Conservation (phyloP, 2,113 vertebrate species). For the Eidolon helvum region DNA sequence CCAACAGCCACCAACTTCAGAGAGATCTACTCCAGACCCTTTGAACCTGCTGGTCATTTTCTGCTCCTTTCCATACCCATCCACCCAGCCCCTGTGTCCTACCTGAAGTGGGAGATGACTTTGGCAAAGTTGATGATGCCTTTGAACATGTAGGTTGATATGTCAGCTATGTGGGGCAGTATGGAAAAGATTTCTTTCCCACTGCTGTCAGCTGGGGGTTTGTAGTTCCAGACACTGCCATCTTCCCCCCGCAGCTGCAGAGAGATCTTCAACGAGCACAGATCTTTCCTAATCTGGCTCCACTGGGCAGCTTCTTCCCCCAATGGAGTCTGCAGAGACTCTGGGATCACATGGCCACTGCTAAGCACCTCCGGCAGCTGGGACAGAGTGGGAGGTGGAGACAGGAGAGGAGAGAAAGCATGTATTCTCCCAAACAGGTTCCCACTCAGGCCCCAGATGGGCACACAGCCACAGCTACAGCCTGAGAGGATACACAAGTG, state of each 20-base stretch:
- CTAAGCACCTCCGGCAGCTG: slow-evolving; percentile 52
- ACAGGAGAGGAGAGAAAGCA: not conserved
- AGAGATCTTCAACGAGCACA: slow-evolving; percentile 23
- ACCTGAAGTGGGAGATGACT: slow-evolving; percentile 82
- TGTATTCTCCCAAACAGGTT: not conserved
- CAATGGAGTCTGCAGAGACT: not conserved
- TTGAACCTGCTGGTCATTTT: not conserved
- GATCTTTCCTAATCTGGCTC: slow-evolving; percentile 28
- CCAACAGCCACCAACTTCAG: not conserved
- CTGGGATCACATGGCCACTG: not conserved
- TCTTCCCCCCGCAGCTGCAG: slow-evolving; percentile 67
- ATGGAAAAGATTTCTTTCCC: slow-evolving; percentile 74
- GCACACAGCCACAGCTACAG: not conserved
- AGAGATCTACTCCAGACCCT: not conserved
- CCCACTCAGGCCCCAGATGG: not conserved
- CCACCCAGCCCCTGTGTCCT: not conserved
- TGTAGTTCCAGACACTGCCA: slow-evolving; percentile 71
- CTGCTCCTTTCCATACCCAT: not conserved
- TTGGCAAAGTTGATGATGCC: slow-evolving; percentile 86
- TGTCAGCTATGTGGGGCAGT: slow-evolving; percentile 83
- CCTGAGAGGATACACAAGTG: not conserved
- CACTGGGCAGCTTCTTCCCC: slow-evolving; percentile 28
- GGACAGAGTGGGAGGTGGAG: not conserved
- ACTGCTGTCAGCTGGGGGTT: not conserved
- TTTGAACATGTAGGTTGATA: slow-evolving; percentile 85